These are phyloP conservation scores for Tapirus indicus DNA, from an alignment of 2,797 vertebrate species.

Conservation along the genomic window DNA sequence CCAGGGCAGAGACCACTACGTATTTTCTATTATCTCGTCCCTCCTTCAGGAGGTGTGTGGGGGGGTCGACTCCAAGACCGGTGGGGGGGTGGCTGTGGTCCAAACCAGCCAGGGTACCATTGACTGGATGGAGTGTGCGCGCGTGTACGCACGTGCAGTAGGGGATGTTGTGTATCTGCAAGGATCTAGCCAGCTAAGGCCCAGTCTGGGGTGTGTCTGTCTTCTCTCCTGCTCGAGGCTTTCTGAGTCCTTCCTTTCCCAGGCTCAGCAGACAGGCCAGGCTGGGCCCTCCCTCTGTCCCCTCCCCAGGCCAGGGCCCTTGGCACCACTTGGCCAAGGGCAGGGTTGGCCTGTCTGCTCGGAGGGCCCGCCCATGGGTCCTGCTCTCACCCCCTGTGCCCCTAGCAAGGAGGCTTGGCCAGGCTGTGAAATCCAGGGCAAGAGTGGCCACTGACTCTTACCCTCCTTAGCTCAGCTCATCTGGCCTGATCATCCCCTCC, in stretches of 20 bases:
- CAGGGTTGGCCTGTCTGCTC: not conserved
- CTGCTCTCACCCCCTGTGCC: not conserved
- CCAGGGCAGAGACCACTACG: rapidly evolving
- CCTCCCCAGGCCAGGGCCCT: not conserved
- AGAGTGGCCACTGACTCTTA: rapidly evolving
- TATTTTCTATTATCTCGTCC: not conserved
- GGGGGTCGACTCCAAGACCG: not conserved
- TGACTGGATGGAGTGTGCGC: not conserved
- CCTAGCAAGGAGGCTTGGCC: not conserved
- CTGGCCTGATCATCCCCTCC: not conserved
- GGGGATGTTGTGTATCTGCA: rapidly evolving
- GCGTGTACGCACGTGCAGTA: rapidly evolving
- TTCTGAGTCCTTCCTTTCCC: not conserved
- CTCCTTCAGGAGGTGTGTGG: not conserved
- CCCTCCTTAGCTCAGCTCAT: not conserved
- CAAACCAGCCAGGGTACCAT: rapidly evolving
- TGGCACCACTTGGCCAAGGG: not conserved
- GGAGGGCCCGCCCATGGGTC: not conserved
- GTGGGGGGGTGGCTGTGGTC: rapidly evolving
- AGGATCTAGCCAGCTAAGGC: not conserved
- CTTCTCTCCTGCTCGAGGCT: not conserved
- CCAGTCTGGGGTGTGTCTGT: not conserved
- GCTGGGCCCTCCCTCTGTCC: not conserved
- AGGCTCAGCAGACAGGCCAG: not conserved
- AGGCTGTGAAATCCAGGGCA: not conserved